Base-by-base conservation (phyloP, 2,888 invertebrate species). In the Cerastis leucographa region DNA sequence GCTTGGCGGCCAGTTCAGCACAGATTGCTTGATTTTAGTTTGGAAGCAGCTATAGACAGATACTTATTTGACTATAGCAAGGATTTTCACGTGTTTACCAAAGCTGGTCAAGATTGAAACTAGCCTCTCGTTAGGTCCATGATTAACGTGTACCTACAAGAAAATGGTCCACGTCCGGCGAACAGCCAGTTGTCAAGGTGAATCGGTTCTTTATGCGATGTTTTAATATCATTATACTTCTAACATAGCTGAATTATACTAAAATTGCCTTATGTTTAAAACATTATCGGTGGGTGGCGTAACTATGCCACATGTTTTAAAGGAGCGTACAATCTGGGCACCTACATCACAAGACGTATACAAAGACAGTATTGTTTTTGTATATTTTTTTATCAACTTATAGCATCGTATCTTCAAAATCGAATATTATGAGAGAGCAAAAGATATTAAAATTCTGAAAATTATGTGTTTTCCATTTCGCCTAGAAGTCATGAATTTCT, bases 101-200 rank as follows among this genome's bases (percentile, higher is more conserved):
- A 76, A 69, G 54, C 77, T 70, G 22, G 68, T 64, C 22, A 35
- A 61, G 29, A 54, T 64, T 71, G 61, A 42, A 74, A 81, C 76
- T 54, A 56, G 69, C 29, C 71, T 62, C 59, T 81, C 66, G 74
- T 78, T 66, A 68, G 71, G 71, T 74, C 44, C 72, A 67, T 77
- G 73, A 81, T 81, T 81, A 78, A 66, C 51, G 42, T 42, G 54
- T 70, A 35, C 35, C 35, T 35, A 56, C 78, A 51, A 71, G 74
- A 76, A 86, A 85, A 86, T 85, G 65, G 77, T 78, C 64, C 74
- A 78, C 84, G 76, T 84, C 87, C 83, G 83, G 78, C 69, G 56
- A 75, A 78, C 77, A 67, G 65, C 56, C 56, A 74, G 59, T 77
- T 78, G 76, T 85, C 86, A 87, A 86, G 87, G 86, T 78, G 81